Conservation (phyloP, 2,113 vertebrate species). For the Tichodroma muraria region DNA sequence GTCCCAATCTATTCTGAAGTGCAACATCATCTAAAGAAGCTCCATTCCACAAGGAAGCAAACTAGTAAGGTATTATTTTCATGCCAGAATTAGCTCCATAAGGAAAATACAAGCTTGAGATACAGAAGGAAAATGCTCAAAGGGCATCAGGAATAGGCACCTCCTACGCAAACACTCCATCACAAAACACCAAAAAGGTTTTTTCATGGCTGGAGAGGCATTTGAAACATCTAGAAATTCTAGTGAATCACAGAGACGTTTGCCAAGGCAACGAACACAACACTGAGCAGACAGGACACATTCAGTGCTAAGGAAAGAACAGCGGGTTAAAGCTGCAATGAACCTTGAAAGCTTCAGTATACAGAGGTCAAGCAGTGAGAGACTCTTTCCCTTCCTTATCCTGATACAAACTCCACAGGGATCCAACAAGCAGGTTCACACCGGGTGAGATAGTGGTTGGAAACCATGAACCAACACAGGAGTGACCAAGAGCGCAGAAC, state of each 20-base stretch:
- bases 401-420: not conserved
- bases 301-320: not conserved
- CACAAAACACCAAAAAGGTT: not conserved
- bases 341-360: not conserved
- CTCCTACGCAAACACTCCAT: not conserved
- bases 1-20: not conserved
- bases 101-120: not conserved
- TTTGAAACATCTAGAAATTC: slow-evolving; percentile 33
- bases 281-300: not conserved
- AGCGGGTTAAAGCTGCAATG: not conserved
- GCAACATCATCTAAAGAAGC: not conserved
- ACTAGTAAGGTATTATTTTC: not conserved
- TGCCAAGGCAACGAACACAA: not conserved
- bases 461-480: not conserved
- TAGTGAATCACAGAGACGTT: not conserved
- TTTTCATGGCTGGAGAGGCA: not conserved
- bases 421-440: not conserved
- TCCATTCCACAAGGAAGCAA: not conserved
- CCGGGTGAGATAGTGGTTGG: not conserved
- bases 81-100: not conserved
- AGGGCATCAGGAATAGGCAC: slow-evolving; percentile 1
- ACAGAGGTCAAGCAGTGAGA: not conserved
- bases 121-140: not conserved
- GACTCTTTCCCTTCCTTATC: not conserved
- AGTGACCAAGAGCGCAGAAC: not conserved